Evolutionary conservation across 2,797 vertebrate species (phyloP), one percentile per base, ranked within the genome.

Genomic region (Girardinus metallicus): DNA sequence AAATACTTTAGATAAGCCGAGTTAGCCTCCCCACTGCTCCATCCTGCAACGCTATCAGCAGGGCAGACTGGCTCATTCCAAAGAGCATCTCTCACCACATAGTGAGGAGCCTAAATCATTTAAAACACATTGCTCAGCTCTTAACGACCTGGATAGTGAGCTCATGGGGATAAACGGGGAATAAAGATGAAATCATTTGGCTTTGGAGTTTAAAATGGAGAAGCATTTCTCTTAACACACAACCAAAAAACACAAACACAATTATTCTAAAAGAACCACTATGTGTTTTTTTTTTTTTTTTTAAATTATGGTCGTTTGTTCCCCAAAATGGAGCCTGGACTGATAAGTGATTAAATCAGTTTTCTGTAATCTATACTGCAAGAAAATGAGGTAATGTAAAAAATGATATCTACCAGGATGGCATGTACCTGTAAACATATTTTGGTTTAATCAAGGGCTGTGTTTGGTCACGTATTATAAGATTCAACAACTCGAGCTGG

Each of bases 1-100:
- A 89, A 93, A 95, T 95, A 94, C 82, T 94, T 95, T 78, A 95
- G 94, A 95, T 95, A 94, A 94, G 91, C 79, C 31, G 23, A 89
- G 87, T 91, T 86, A 83, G 80, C 83, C 92, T 86, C 92, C 91
- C 91, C 83, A 78, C 62, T 66, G 83, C 84, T 86, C 81, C 85
- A 84, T 82, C 86, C 81, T 62, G 80, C 86, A 85, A 77, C 78
- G 53, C 83, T 86, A 89, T 94, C 93, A 88, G 86, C 84, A 89
- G 68, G 88, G 82, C 88, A 88, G 89, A 60, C 87, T 62, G 82
- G 77, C 88, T 92, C 93, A 91, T 93, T 90, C 90, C 93, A 91
- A 84, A 85, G 81, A 83, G 74, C 86, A 89, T 90, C 90, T 76
- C 85, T 93, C 93, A 89, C 84, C 75, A 77, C 91, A 85, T 88